These are phyloP conservation scores for Centruroides sculpturatus DNA, from an alignment of 1,140 invertebrate genomes.

Conservation along the genomic window DNA sequence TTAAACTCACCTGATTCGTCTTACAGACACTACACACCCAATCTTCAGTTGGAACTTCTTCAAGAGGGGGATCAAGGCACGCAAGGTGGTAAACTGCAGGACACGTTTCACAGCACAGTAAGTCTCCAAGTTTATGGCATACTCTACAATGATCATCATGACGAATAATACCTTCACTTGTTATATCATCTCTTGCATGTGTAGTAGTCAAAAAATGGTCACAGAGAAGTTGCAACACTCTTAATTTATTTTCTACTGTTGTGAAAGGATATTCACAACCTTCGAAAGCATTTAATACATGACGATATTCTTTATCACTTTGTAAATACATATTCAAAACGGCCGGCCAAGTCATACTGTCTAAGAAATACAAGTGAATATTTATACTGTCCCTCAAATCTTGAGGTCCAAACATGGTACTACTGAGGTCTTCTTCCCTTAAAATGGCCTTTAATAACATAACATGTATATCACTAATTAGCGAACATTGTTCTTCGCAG, in stretches of 20 bases:
- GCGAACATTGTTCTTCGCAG: constrained; percentile 75
- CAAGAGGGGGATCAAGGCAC: constrained; percentile 85
- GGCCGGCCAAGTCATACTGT: constrained; percentile 90
- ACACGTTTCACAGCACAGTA: constrained; percentile 92
- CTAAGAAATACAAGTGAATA: constrained; percentile 76
- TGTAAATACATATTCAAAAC: constrained; percentile 65
- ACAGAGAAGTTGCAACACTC: constrained; percentile 76
- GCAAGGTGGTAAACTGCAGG: constrained; percentile 91
- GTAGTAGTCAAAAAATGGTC: constrained; percentile 90
- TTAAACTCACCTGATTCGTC: constrained; percentile 56
- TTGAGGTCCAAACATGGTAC: constrained; percentile 84
- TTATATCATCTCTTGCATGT: constrained; percentile 77
- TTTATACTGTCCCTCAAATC: constrained; percentile 96
- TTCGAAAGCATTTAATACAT: constrained; percentile 30
- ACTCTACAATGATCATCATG: constrained; percentile 44
- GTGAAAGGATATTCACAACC: constrained; percentile 75
- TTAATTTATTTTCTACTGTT: constrained; percentile 60
- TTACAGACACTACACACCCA: constrained; percentile 90
- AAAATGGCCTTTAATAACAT: constrained; percentile 78
- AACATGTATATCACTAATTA: constrained; percentile 84
- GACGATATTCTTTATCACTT: constrained; percentile 47
- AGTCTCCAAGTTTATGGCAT: constrained; percentile 86
- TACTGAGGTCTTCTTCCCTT: constrained; percentile 85
- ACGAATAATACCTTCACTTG: constrained; percentile 69
- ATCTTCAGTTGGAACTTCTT: constrained; percentile 77